Percentiles rank a stretch among this genome's conserved stretches.
phyloP scores from a whole-genome alignment of 2,888 invertebrate species.

The Mesoligia furuncula region DNA sequence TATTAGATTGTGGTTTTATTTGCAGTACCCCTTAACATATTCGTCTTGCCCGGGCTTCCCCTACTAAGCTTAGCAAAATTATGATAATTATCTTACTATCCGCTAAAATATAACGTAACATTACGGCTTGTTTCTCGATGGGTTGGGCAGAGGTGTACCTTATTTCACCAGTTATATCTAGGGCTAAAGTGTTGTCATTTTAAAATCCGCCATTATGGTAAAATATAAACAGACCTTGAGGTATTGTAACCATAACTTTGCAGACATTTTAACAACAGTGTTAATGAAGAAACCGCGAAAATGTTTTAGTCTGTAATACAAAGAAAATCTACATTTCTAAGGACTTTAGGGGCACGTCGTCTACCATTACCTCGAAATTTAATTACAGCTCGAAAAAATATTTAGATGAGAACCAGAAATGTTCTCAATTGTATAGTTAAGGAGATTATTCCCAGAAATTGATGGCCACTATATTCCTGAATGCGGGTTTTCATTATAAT shows the following conservation, averaged over 20 bases:
- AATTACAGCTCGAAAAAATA: constrained; percentile 17
- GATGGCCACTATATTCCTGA: constrained; percentile 2
- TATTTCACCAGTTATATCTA: too few species aligned
- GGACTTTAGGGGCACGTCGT: constrained; percentile 2
- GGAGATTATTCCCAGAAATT: constrained; percentile 14
- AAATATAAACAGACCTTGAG: constrained; percentile 3
- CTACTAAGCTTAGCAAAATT: background rate
- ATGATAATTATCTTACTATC: background rate
- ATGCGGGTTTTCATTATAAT: constrained; percentile 6
- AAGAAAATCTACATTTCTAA: constrained; percentile 27
- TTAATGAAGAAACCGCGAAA: background rate
- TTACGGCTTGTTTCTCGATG: background rate
- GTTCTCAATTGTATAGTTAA: constrained; percentile 20
- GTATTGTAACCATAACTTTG: background rate
- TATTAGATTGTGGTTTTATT: too few species aligned
- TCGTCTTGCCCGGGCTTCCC: too few species aligned
- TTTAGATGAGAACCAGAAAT: constrained; percentile 26
- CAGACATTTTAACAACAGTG: background rate
- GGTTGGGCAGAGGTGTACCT: background rate
- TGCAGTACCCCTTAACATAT: too few species aligned
- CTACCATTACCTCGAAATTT: constrained; percentile 14
- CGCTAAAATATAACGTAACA: background rate
- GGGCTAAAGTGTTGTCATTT: background rate
- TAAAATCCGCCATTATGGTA: background rate
- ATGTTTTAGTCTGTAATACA: background rate